Evolutionary conservation across 2,888 invertebrate species (phyloP), one percentile per base, ranked within the genome.

Genomic region (Iphiclides podalirius): DNA sequence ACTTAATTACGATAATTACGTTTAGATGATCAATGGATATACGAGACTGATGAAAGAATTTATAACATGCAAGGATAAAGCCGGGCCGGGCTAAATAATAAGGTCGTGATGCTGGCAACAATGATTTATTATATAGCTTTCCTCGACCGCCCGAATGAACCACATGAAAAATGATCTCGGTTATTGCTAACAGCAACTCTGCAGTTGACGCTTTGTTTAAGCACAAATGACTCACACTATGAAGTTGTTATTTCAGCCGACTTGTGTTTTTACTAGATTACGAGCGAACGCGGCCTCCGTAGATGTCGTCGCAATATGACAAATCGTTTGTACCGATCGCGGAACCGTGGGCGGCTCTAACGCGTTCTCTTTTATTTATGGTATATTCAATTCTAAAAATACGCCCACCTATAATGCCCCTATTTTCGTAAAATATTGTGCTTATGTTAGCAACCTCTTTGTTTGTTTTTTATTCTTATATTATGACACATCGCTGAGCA

Each of bases 161-260:
- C 86, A 73, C 78, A 84, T 88, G 87, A 88, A 88, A 88, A 88
- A 88, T 86, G 86, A 84, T 86, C 79, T 69, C 71, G 73, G 82
- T 83, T 87, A 87, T 87, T 87, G 84, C 85, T 78, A 77, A 69
- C 78, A 78, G 72, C 79, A 76, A 77, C 81, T 79, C 86, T 87
- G 87, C 80, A 75, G 81, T 83, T 87, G 87, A 86, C 85, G 85
- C 83, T 85, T 84, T 87, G 85, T 87, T 85, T 86, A 85, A 82
- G 81, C 83, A 80, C 81, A 87, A 86, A 85, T 84, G 85, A 85
- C 80, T 85, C 77, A 75, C 77, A 80, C 86, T 85, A 84, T 77
- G 76, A 78, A 82, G 66, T 76, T 72, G 75, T 80, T 79, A 74
- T 79, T 79, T 79, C 64, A 70, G 67, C 66, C 60, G 72, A 70